Base-by-base conservation (phyloP, 2,113 vertebrate species). In the Falco punctatus region DNA sequence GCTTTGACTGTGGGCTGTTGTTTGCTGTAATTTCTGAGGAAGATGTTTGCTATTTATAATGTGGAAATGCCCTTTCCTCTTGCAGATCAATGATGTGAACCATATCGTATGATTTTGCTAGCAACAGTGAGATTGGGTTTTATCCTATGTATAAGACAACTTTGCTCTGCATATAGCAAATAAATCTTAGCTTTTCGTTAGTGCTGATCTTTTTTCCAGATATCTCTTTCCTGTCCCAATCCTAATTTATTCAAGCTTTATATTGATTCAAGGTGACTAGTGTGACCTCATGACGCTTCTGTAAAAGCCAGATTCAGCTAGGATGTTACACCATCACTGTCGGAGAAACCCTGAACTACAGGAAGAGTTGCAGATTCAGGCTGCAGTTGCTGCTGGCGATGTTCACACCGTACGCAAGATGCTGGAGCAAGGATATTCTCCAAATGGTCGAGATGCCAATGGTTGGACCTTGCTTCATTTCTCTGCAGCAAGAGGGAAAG, bases 281-380 rank as follows among this genome's bases (percentile, higher is more conserved):
- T 75, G 93, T 92, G 98, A 98, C 98, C 98, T 98, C 95, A 98
- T 98, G 98, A 98, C 94, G 54, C 95, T 97, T 91, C 97, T 96
- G 94, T 98, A 96, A 97, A 85, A 95, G 95, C 91, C 85, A 97
- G 97, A 98, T 98, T 98, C 98, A 97, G 98, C 98, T 98, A 99
- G 99, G 99, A 99, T 99, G 99, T 99, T 99, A 98, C 99, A 99
- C 98, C 99, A 99, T 98, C 99, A 99, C 97, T 99, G 99, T 98
- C 98, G 99, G 96, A 98, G 99, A 97, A 99, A 99, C 98, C 99
- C 99, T 85, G 99, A 99, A 87, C 98, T 99, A 71, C 99, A 99
- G 97, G 99, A 99, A 96, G 99, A 99, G 98, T 97, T 99, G 98
- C 99, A 99, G 99, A 99, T 99, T 93, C 99, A 99, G 98, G 99